These are phyloP conservation scores for Stenodera caucasica DNA, from an alignment of 2,888 invertebrate species.

Conservation along the genomic window DNA sequence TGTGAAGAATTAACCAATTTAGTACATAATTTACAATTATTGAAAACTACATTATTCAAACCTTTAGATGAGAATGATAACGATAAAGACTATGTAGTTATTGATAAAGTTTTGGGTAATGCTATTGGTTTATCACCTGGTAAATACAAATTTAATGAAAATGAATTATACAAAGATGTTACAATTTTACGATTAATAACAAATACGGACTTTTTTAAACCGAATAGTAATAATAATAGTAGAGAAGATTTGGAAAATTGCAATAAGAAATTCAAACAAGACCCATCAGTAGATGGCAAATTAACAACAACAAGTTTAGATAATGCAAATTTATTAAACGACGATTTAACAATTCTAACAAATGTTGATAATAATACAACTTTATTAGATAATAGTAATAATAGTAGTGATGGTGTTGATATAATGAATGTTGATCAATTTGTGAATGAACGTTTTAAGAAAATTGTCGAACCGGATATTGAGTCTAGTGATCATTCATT, in stretches of 20 bases:
- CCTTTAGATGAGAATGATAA: conserved; percentile 32
- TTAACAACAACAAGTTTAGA: conserved; percentile 10
- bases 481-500: conserved; percentile 42
- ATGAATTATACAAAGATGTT: conserved; percentile 47
- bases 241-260: conserved; percentile 1
- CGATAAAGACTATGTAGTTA: conserved; percentile 43
- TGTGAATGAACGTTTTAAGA: conserved; percentile 54
- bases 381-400: conserved; percentile 49
- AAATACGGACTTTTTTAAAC: conserved; percentile 43
- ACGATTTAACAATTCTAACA: conserved; percentile 38
- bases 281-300: not conserved
- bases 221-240: conserved; percentile 19
- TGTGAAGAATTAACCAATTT: conserved; percentile 50
- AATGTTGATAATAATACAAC: conserved; percentile 43
- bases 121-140: conserved; percentile 49
- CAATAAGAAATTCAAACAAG: not conserved
- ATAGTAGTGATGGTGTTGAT: conserved; percentile 51
- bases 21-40: conserved; percentile 45
- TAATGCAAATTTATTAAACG: not conserved
- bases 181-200: conserved; percentile 43
- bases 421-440: conserved; percentile 56
- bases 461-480: conserved; percentile 50
- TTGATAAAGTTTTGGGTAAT: conserved; percentile 47
- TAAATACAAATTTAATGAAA: conserved; percentile 49
- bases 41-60: conserved; percentile 50